These are phyloP conservation scores for Orientallactaga sibirica DNA, from an alignment of 2,797 vertebrate genomes.

Conservation along the genomic window DNA sequence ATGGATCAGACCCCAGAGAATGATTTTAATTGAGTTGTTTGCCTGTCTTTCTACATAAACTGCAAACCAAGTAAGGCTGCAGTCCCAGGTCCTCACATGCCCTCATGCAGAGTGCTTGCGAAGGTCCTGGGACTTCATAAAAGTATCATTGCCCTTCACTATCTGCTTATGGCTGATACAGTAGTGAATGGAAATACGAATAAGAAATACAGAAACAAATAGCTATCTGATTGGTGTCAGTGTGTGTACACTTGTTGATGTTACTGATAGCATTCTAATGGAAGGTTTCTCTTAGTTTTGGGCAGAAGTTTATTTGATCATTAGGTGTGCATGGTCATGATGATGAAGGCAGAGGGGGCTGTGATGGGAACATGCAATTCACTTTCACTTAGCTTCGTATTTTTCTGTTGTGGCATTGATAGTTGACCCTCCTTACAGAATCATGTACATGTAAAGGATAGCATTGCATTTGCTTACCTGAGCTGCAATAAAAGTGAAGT, in stretches of 20 bases:
- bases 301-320: background rate
- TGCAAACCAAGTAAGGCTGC: background rate
- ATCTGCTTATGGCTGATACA: background rate
- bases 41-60: background rate
- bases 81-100: too few species aligned
- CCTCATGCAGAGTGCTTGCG: background rate
- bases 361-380: background rate
- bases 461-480: background rate
- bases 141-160: background rate
- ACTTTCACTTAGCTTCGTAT: background rate
- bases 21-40: background rate
- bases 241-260: background rate
- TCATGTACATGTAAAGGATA: background rate
- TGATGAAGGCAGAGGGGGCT: background rate
- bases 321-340: background rate
- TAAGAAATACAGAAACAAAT: background rate
- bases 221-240: background rate
- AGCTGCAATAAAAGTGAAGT: background rate
- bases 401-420: background rate
- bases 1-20: background rate
- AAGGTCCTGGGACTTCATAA: background rate
- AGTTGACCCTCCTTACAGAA: background rate
- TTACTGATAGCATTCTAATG: background rate
- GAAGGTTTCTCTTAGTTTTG: slow-evolving; percentile 20
- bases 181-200: slow-evolving; percentile 9